Percentiles rank a stretch among this genome's conserved stretches.
phyloP scores from a whole-genome alignment of 1,140 invertebrate genomes.

The Sinella curviseta region DNA sequence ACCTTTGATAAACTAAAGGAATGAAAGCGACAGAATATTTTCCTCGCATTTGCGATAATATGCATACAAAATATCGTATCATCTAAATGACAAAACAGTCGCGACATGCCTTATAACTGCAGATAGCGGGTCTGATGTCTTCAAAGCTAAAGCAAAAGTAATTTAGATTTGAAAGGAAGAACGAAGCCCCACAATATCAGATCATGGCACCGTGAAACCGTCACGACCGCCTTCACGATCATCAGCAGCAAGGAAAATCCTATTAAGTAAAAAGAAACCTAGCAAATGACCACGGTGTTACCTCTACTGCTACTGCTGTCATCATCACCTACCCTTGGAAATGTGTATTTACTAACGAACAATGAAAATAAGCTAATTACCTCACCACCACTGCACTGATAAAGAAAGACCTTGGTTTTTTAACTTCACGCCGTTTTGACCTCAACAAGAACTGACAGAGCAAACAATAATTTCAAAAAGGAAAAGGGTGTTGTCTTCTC shows the following conservation, averaged over 20 bases:
- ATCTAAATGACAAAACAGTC: background rate
- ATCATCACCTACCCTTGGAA: too few relatives aligned
- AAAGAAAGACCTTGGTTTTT: background rate
- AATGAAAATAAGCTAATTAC: background rate
- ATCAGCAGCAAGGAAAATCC: background rate
- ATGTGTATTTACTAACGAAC: too few relatives aligned
- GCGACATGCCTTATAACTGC: background rate
- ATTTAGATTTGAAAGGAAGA: too few relatives aligned
- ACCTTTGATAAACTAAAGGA: too few relatives aligned
- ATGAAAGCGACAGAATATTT: too few relatives aligned
- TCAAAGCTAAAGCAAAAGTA: too few relatives aligned
- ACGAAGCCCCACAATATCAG: too few relatives aligned
- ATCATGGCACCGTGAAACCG: too few relatives aligned
- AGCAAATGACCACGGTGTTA: background rate
- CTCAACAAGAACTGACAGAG: background rate
- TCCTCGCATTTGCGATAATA: background rate
- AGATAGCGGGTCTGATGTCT: too few relatives aligned
- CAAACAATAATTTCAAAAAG: background rate
- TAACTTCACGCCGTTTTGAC: background rate
- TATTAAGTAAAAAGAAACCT: background rate
- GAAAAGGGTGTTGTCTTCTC: slow-evolving; percentile 7
- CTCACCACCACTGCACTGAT: too few relatives aligned
- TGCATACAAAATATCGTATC: background rate
- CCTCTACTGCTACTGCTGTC: too few relatives aligned
- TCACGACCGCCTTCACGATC: background rate